Conservation (phyloP, 1,140 invertebrate species). For the Diorhabda carinulata region DNA sequence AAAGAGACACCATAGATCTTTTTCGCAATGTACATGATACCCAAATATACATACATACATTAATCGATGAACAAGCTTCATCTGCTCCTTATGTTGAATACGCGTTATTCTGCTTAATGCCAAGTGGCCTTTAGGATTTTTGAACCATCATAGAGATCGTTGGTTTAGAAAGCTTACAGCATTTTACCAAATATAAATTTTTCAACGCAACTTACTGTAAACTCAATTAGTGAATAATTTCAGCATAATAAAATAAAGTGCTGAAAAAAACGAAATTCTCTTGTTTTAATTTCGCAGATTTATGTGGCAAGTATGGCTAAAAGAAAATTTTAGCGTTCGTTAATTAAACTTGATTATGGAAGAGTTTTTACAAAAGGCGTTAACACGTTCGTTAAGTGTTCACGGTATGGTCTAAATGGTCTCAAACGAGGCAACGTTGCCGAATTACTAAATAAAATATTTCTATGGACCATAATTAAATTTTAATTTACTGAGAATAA, state of each 20-base stretch:
- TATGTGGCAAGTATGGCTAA: conserved; percentile 10
- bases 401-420: neutral
- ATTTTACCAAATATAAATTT: too few relatives aligned
- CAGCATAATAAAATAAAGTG: neutral
- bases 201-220: neutral
- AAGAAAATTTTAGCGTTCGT: conserved; percentile 16
- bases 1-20: too few relatives aligned
- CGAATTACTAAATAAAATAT: conserved; percentile 15
- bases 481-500: conserved; percentile 1
- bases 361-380: conserved; percentile 22
- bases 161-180: too few relatives aligned
- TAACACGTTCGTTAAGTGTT: conserved; percentile 15
- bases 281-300: conserved; percentile 22
- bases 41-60: too few relatives aligned
- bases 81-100: too few relatives aligned
- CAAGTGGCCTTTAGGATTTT: too few relatives aligned
- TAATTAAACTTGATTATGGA: conserved; percentile 22
- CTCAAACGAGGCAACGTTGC: conserved; percentile 10
- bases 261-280: conserved; percentile 11
- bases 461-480: conserved; percentile 14
- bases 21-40: too few relatives aligned
- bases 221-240: conserved; percentile 10
- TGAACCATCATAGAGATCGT: too few relatives aligned
- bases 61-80: too few relatives aligned
- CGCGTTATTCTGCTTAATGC: too few relatives aligned